phyloP scores from a whole-genome alignment of 53 echinoderm and acorn worm genomes.

The Stichopus horrens region DNA sequence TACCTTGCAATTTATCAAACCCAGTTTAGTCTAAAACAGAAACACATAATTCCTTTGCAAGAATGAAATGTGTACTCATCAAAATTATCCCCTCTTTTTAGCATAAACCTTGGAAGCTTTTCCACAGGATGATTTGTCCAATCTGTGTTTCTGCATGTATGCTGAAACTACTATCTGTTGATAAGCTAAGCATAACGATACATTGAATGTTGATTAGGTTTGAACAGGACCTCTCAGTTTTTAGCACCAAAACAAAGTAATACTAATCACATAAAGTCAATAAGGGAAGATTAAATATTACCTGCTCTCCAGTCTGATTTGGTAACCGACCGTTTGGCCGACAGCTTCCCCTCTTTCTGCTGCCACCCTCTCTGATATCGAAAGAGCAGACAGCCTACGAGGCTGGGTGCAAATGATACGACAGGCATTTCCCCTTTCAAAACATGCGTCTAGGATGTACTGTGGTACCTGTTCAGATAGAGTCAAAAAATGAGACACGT shows the following conservation, averaged over 20 bases:
- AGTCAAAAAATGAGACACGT: too few relatives aligned
- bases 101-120: not conserved
- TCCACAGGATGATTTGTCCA: not conserved
- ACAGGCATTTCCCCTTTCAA: constrained; percentile 38
- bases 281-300: constrained; percentile 23
- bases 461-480: constrained; percentile 67
- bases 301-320: constrained; percentile 98
- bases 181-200: too few relatives aligned
- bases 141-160: not conserved
- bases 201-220: not conserved
- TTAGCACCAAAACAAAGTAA: not conserved
- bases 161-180: too few relatives aligned
- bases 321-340: constrained; percentile 91
- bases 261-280: not conserved
- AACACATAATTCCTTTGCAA: too few relatives aligned
- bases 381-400: constrained; percentile 84
- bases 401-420: constrained; percentile 96
- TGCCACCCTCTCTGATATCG: constrained; percentile 91
- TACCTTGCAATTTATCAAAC: too few relatives aligned
- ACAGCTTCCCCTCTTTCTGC: constrained; percentile 89
- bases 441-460: constrained; percentile 82
- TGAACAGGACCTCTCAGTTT: not conserved
- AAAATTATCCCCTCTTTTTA: not conserved
- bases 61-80: too few relatives aligned
- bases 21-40: too few relatives aligned